Base-by-base conservation (phyloP, 2,113 vertebrate genomes). In the Ceyx melanurus region DNA sequence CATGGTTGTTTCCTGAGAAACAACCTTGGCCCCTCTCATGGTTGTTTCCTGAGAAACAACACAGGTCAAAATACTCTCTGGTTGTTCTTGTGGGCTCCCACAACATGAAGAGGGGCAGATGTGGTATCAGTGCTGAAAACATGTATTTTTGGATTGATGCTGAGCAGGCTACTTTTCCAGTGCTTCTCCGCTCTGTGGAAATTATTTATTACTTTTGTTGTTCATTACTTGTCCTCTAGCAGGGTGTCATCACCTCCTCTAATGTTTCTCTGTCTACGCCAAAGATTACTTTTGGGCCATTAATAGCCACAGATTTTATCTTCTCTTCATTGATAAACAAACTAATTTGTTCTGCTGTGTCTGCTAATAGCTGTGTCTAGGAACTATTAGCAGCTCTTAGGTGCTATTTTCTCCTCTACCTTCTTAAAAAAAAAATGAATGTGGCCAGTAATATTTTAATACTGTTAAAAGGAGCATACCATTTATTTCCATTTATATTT, bases 321-420 rank as follows among this genome's bases (percentile, higher is more conserved):
- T 86, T 91, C 68, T 92, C 79, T 31, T 78, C 73, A 88, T 90
- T 92, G 94, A 95, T 95, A 95, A 96, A 95, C 93, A 96, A 94
- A 90, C 86, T 53, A 90, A 96, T 95, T 95, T 86, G 90, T 90
- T 93, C 93, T 65, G 84, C 93, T 91, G 78, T 2, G 1, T 70
- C 53, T 82, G 88, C 94, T 96, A 96, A 95, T 94, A 93, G 90
- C 92, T 95, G 76, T 83, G 71, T 92, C 88, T 83, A 94, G 88
- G 72, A 96, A 88, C 82, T 92, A 96, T 94, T 93, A 96, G 72
- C 65, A 90, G 92, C 86, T 92, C 45, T 88, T 75, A 90, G 92
- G 65, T 72, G 82, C 77, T 96, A 94, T 96, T 95, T 96, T 88
- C 65, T 86, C 53, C 73, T 83, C 82, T 86, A 94, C 80, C 64